Evolutionary conservation across 2,797 vertebrate species (phyloP).

Genomic region (Gastrophryne carolinensis): DNA sequence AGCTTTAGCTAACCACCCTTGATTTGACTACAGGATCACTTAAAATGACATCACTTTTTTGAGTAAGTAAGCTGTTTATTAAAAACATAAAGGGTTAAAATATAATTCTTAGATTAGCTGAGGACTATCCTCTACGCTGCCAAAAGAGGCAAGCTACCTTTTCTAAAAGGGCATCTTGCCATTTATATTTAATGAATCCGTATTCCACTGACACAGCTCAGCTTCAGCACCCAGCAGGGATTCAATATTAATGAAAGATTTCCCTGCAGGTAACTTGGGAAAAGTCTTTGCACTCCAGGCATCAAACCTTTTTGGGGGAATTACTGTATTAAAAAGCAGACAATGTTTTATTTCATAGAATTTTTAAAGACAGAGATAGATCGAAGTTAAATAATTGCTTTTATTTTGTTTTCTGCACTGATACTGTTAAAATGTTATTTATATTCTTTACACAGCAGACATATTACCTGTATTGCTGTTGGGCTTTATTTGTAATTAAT

Average conservation of each 20-base stretch:
- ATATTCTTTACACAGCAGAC: background rate
- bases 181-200: conserved; percentile 54
- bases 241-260: conserved; percentile 53
- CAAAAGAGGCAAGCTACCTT: conserved; percentile 46
- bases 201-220: conserved; percentile 51
- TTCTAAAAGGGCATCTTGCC: conserved; percentile 53
- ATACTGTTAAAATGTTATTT: too few relatives aligned
- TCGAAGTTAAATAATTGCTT: conserved; percentile 28
- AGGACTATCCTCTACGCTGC: conserved; percentile 46
- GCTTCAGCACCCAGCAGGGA: conserved; percentile 49
- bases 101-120: conserved; percentile 39
- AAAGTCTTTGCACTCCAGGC: conserved; percentile 50
- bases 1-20: too few relatives aligned
- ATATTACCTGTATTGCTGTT: too few relatives aligned
- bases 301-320: conserved; percentile 48
- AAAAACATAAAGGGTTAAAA: conserved; percentile 33
- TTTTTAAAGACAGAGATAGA: conserved; percentile 43
- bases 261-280: conserved; percentile 51
- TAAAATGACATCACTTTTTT: too few relatives aligned
- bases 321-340: conserved; percentile 40
- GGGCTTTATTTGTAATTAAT: too few relatives aligned
- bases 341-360: conserved; percentile 38
- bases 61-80: too few relatives aligned
- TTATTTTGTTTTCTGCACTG: conserved; percentile 16
- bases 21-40: too few relatives aligned